Base-by-base conservation (phyloP, 2,888 invertebrate genomes). In the Epirrita christyi region DNA sequence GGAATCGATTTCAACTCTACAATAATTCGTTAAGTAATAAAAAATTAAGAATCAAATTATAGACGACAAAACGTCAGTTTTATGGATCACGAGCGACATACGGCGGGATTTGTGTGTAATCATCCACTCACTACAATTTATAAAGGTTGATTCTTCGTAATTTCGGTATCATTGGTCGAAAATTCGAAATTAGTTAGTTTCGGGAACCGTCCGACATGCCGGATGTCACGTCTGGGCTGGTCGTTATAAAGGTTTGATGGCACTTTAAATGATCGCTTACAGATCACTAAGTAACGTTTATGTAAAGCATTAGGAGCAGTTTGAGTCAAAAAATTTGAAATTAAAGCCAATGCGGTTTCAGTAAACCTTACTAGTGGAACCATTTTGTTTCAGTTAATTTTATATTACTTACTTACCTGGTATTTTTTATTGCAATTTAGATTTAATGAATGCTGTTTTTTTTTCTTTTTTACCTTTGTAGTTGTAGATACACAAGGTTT, bases 141-240 rank as follows among this genome's bases (percentile, higher is more conserved):
- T 65, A 67, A 67, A 67, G 57, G 61, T 67, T 63, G 55, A 65
- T 67, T 67, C 45, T 56, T 60, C 55, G 60, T 67, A 62, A 67
- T 67, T 67, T 65, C 50, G 63, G 65, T 55, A 48, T 58, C 63
- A 67, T 62, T 60, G 55, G 64, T 54, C 51, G 53, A 63, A 63
- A 66, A 63, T 55, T 64, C 59, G 55, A 65, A 64, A 67, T 67
- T 63, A 67, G 65, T 59, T 55, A 56, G 59, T 53, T 67, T 67
- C 64, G 59, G 64, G 61, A 53, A 63, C 54, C 55, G 43, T 50
- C 45, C 50, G 41, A 32, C 52, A 46, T 54, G 60, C 70, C 74
- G 76, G 78, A 78, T 73, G 76, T 78, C 78, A 78, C 78, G 78
- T 78, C 50, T 59, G 40, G 15, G n/a, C 58, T 66, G 64, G 71